These are phyloP conservation scores for Clinocottus analis DNA, from an alignment of 2,113 vertebrate species.

Conservation along the genomic window DNA sequence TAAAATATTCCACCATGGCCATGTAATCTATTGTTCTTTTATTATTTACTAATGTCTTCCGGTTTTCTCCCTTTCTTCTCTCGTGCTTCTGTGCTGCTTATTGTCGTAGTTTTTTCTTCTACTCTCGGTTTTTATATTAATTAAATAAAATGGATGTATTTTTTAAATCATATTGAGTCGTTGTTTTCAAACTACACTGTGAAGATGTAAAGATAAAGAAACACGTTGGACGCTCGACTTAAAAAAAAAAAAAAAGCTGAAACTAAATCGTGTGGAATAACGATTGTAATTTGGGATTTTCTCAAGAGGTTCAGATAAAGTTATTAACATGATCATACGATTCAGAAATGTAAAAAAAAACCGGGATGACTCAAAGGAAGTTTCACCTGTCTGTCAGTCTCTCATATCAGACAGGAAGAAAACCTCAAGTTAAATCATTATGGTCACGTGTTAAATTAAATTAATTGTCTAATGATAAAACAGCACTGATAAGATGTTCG, in stretches of 20 bases:
- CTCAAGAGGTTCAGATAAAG: not conserved
- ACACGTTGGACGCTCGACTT: not conserved
- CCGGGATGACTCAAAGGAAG: not conserved
- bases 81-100: not conserved
- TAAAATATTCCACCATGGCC: not conserved
- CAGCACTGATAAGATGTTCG: not conserved
- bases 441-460: not conserved
- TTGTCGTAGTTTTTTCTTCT: not conserved
- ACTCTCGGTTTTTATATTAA: not conserved
- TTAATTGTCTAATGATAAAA: not conserved
- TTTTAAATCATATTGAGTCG: not conserved
- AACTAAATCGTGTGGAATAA: not conserved
- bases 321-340: not conserved
- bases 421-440: not conserved
- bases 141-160: not conserved
- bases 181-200: not conserved
- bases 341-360: not conserved
- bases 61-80: not conserved
- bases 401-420: not conserved
- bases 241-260: not conserved
- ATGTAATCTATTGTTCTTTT: not conserved
- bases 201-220: not conserved
- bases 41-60: not conserved
- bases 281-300: not conserved
- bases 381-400: not conserved